phyloP scores from a whole-genome alignment of 2,113 vertebrate genomes.

The Tringa solitaria region DNA sequence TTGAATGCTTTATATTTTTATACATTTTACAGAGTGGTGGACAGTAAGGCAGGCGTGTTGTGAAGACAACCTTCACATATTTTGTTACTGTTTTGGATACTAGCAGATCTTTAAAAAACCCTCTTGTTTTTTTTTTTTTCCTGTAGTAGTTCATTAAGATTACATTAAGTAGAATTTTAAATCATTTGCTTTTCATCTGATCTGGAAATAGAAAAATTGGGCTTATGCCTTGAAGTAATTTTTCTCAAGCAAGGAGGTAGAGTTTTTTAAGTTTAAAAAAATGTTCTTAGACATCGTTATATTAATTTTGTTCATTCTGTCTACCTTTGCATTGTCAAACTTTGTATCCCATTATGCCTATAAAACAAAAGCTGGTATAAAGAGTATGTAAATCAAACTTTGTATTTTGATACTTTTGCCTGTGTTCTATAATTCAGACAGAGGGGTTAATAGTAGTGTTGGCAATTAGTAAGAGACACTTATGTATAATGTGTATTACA shows the following conservation, averaged over 20 bases:
- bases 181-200: not conserved
- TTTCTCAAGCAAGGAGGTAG: not conserved
- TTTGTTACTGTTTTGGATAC: not conserved
- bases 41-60: not conserved
- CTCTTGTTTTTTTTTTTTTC: not conserved
- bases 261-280: not conserved
- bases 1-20: not conserved
- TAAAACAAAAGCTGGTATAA: not conserved
- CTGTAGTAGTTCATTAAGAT: not conserved
- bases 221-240: not conserved
- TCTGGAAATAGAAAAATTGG: not conserved
- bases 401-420: not conserved
- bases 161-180: not conserved
- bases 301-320: not conserved
- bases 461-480: not conserved
- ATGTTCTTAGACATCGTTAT: not conserved
- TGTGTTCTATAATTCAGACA: not conserved
- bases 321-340: not conserved
- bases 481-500: not conserved
- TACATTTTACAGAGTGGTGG: not conserved
- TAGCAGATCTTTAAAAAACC: not conserved
- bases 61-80: not conserved
- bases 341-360: not conserved
- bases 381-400: not conserved
- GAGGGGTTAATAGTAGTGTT: not conserved